A percentile compares a stretch with the other conserved stretches of the same genome.
Conservation (phyloP, 2,888 invertebrate genomes). For the Hydrotaea cyrtoneurina region DNA sequence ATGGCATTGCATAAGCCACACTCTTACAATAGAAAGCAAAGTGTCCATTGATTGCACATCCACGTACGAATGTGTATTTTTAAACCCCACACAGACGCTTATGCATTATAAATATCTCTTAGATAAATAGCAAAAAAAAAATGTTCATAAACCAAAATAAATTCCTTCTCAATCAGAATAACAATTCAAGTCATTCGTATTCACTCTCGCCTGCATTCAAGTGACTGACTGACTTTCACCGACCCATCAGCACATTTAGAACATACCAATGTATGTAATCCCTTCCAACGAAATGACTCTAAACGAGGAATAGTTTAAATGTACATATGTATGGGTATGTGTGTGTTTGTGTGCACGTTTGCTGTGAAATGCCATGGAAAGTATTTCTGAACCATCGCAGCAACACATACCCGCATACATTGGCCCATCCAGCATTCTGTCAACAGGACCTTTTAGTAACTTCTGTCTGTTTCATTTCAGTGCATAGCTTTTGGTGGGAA, state of each 20-base stretch:
- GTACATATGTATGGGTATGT: too few species aligned
- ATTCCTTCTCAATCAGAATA: constrained; percentile 24
- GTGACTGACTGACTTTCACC: constrained; percentile 21
- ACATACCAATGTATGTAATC: constrained; percentile 25
- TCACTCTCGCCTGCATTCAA: not conserved
- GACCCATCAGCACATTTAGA: constrained; percentile 20
- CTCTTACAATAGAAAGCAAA: too few species aligned
- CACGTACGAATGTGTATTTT: too few species aligned
- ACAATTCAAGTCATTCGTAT: constrained; percentile 4
- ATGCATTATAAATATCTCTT: too few species aligned
- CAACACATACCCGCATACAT: not conserved
- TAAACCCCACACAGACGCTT: too few species aligned
- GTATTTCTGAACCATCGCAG: not conserved
- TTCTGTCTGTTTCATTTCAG: not conserved
- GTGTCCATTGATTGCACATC: too few species aligned
- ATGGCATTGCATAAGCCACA: too few species aligned
- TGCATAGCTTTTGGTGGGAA: constrained; percentile 6
- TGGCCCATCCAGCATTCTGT: too few species aligned
- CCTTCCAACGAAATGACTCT: not conserved
- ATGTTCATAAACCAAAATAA: constrained; percentile 16
- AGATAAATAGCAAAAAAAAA: not conserved
- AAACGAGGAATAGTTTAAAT: not conserved
- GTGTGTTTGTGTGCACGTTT: not conserved
- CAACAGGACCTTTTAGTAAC: not conserved
- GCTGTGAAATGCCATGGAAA: not conserved